phyloP scores from a whole-genome alignment of 1,140 invertebrate genomes.

The Melanaphis sacchari region DNA sequence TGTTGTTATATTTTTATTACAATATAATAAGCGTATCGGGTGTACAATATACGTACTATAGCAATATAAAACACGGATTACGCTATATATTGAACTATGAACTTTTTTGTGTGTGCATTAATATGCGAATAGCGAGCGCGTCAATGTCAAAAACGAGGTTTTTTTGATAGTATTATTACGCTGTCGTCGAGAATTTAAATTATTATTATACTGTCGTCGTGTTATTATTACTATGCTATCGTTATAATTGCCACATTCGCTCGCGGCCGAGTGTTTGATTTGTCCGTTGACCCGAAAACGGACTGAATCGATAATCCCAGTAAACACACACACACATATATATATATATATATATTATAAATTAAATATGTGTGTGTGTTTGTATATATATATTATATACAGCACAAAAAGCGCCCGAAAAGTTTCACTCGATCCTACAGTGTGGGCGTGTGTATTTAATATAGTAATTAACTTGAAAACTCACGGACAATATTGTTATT shows the following conservation, averaged over 20 bases:
- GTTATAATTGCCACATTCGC: background rate
- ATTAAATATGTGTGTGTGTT: background rate
- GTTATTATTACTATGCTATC: background rate
- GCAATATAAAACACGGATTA: no score
- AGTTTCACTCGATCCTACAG: background rate
- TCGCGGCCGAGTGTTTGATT: background rate
- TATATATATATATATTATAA: background rate
- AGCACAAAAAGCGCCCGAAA: background rate
- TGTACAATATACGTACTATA: no score
- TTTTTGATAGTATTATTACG: no score
- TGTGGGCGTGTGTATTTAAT: background rate
- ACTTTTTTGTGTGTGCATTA: no score
- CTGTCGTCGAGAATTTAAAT: background rate
- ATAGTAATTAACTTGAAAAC: slow-evolving; percentile 15
- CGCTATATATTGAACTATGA: no score
- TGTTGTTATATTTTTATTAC: background rate
- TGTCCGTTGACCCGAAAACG: slow-evolving; percentile 22
- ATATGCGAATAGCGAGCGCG: no score
- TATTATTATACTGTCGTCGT: background rate
- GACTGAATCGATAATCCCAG: background rate
- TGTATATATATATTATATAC: background rate
- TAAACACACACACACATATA: background rate
- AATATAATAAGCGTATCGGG: no score
- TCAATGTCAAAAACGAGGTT: no score
- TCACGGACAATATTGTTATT: background rate